Evolutionary conservation across 2,888 invertebrate species (phyloP).

Genomic region (Gari tellinella): DNA sequence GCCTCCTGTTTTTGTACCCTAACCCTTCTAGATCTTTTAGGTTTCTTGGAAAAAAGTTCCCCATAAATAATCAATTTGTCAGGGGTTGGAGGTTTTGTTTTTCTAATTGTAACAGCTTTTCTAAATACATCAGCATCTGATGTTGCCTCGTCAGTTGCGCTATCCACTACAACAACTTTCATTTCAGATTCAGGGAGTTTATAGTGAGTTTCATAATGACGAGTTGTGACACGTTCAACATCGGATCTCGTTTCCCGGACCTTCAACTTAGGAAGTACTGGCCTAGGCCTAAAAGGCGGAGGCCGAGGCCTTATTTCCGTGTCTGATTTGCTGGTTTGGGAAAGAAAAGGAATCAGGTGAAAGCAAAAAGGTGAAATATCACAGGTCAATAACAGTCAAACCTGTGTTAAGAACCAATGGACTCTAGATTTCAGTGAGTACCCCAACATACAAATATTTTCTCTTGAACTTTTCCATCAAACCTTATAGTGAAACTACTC

Average conservation of each 20-base stretch:
- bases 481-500: too few species aligned
- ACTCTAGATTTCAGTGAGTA: too few species aligned
- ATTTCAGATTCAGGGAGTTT: slow-evolving; percentile 26
- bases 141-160: slow-evolving; percentile 11
- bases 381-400: background rate
- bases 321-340: slow-evolving; percentile 51
- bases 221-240: background rate
- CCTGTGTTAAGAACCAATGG: too few species aligned
- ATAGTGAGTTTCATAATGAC: too few species aligned
- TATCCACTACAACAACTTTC: slow-evolving; percentile 15
- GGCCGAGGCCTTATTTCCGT: slow-evolving; percentile 45
- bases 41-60: slow-evolving; percentile 36
- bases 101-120: slow-evolving; percentile 48
- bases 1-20: slow-evolving; percentile 53
- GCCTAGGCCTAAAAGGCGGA: slow-evolving; percentile 56
- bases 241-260: slow-evolving; percentile 25
- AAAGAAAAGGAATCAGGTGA: slow-evolving; percentile 12
- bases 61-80: slow-evolving; percentile 50
- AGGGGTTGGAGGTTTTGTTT: slow-evolving; percentile 47
- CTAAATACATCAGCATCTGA: slow-evolving; percentile 35
- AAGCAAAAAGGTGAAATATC: slow-evolving; percentile 2
- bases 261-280: slow-evolving; percentile 48
- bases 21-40: slow-evolving; percentile 39
- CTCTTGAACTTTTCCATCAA: too few species aligned
- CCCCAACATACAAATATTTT: too few species aligned